Percentiles rank a stretch among this genome's conserved stretches.
Conservation (phyloP, 2,888 invertebrate species). For the Acrocyrtus sp. region DNA sequence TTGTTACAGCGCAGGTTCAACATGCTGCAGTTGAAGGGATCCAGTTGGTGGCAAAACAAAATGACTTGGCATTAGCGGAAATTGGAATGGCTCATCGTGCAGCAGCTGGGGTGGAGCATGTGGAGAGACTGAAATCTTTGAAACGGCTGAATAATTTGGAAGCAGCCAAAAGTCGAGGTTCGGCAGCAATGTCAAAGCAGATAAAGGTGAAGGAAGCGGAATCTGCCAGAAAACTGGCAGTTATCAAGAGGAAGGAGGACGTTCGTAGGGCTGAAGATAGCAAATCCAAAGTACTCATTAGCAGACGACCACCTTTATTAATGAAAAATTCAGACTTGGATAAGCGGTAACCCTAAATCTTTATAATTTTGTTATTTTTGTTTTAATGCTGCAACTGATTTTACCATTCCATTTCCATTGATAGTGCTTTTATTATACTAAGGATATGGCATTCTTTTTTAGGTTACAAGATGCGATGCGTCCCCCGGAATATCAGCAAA, state of each 20-base stretch:
- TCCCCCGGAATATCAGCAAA: conserved; percentile 41
- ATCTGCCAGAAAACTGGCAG: background rate
- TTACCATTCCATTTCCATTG: too few species aligned
- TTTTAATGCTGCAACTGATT: background rate
- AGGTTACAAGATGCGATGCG: conserved; percentile 2
- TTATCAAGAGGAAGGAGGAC: conserved; percentile 36
- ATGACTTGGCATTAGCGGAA: conserved; percentile 53
- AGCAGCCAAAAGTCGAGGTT: conserved; percentile 43
- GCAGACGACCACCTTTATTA: conserved; percentile 21
- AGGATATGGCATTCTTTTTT: conserved; percentile 4
- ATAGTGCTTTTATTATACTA: too few species aligned
- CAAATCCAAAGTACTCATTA: conserved; percentile 46
- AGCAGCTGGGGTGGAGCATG: conserved; percentile 37
- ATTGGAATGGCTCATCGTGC: conserved; percentile 54
- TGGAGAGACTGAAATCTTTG: conserved; percentile 29
- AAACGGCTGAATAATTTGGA: conserved; percentile 37
- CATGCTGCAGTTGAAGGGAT: conserved; percentile 35
- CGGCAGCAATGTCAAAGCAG: conserved; percentile 25
- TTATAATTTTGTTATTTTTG: background rate
- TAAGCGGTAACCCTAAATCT: conserved; percentile 4
- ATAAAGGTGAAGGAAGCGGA: conserved; percentile 8
- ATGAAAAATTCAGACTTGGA: conserved; percentile 7
- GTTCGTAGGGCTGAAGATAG: conserved; percentile 39
- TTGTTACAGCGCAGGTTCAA: conserved; percentile 35
- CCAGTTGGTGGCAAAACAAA: conserved; percentile 26